Base-by-base conservation (phyloP, 2,113 vertebrate genomes). In the Emydura subglobosa region DNA sequence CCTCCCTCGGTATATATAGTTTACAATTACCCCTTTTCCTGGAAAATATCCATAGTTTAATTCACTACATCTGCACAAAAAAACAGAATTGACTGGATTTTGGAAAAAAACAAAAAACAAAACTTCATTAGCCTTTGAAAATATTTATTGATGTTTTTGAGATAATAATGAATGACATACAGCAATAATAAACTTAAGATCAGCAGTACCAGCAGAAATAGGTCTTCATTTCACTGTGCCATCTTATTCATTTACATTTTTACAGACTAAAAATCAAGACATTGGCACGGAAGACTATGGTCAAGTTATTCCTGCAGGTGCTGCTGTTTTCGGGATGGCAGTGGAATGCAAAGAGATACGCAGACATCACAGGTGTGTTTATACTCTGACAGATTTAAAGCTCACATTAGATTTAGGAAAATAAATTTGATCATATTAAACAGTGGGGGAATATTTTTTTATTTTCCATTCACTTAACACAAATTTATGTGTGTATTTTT, bases 281-380 rank as follows among this genome's bases (percentile, higher is more conserved):
- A 65, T 82, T 85, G 90, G 95, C 78, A 90, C 95, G 78, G 98
- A 98, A 68, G 91, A 97, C n/a, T 99, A 98, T 68, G 99, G 99
- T 82, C 98, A 98, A 93, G 99, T 99, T 96, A 99, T 99, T 95
- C 99, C 99, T 25, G 98, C 99, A 34, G 98, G 99, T 88, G 99
- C 99, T 96, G 98, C 98, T 2, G 94, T 99, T 94, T 99, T 99
- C 96, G 99, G 98, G 3, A 99, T 99, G 98, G 99, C 99, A 93
- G 98, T 99, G 11, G 98, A 99, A 91, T 99, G 99, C 96, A 96
- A 94, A 24, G 99, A 99, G 97, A 99, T 99, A 96, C 99, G 99
- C 74, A 98, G 99, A 80, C 99, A 99, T 98, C 99, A 99, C 97
- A 99, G 99, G 99, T 99, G 49, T 97, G 90, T 92, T 81, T 49